A percentile compares a stretch with the other conserved stretches of the same genome.
These are phyloP conservation scores for Forbesichthys papilliferus DNA, from an alignment of 2,113 vertebrate species.

Conservation along the genomic window DNA sequence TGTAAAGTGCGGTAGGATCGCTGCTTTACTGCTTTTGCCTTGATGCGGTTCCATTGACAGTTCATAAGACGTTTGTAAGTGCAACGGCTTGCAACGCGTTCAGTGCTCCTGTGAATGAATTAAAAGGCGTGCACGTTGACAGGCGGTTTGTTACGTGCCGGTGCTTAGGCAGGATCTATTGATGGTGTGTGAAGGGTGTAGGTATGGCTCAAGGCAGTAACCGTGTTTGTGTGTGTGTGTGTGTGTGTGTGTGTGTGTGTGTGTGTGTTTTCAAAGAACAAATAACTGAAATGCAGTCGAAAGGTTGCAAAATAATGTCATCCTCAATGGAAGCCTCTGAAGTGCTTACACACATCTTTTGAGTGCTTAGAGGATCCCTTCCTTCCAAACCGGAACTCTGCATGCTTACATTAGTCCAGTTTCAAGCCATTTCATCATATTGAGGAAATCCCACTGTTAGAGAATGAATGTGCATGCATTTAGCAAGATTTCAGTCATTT, in stretches of 20 bases:
- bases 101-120: conserved; percentile 21
- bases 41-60: conserved; percentile 21
- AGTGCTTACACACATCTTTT: conserved; percentile 29
- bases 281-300: conserved; percentile 8
- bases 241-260: background rate
- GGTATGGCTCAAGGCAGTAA: conserved; percentile 23
- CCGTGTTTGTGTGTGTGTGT: background rate
- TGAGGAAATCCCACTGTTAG: conserved; percentile 35
- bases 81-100: conserved; percentile 17
- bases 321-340: conserved; percentile 15
- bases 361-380: conserved; percentile 19
- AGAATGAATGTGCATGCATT: conserved; percentile 8
- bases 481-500: conserved; percentile 16
- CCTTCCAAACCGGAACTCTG: conserved; percentile 33
- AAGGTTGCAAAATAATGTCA: conserved; percentile 18
- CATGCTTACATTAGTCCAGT: conserved; percentile 54
- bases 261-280: conserved; percentile 2
- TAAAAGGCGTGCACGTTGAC: conserved; percentile 27
- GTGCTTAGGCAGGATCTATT: conserved; percentile 14
- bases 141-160: conserved; percentile 28
- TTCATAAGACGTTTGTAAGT: conserved; percentile 13
- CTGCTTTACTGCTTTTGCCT: background rate
- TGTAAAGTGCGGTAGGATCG: background rate
- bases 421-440: conserved; percentile 68
- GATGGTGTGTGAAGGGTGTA: conserved; percentile 12